Base-by-base conservation (phyloP, 2,797 vertebrate genomes). In the Sebastes flavidus region DNA sequence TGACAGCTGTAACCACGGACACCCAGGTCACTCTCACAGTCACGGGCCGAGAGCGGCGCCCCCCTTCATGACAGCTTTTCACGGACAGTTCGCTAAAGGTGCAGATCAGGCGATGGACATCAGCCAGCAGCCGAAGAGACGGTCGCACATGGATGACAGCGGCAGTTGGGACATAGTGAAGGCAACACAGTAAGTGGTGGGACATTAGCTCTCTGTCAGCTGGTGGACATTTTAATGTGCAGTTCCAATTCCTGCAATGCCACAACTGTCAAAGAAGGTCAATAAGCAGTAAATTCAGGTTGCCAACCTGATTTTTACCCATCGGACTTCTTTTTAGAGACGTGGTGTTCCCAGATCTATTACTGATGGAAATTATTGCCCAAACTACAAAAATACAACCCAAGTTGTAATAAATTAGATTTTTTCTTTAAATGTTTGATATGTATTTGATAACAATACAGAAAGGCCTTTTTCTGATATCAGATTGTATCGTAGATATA, bases 111-210 rank as follows among this genome's bases (percentile, higher is more conserved):
- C 76, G 30, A 75, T 95, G 78, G 96, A 95, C 18, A 83, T 95
- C 30, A 92, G 86, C 0, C 95, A 95, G 87, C 95, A 96, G 25
- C 94, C 96, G 1, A 96, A 94, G 83, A 94, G 94, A 0, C 87
- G 95, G 25, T 94, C 96, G 0, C 81, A 95, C 60, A 82, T 93
- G 81, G 97, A 98, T 22, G 97, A 99, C 84, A 96, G 96, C 83
- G 95, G 95, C 92, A 97, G 94, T 78, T 99, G 96, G 94, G 98
- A 99, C 91, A 99, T 99, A 4, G 93, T 99, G 8, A 98, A 97
- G 91, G 98, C 98, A 24, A 96, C 98, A 0, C 98, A 99, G 98
- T 99, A 89, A 97, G 98, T 75, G 18, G 8, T n/a, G 20, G 4
- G 60, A 38, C 16, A 5, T 8, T 18, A 14, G 16, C 30, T 54